phyloP scores from a whole-genome alignment of 1,140 invertebrate species.

The Goniozus legneri region DNA sequence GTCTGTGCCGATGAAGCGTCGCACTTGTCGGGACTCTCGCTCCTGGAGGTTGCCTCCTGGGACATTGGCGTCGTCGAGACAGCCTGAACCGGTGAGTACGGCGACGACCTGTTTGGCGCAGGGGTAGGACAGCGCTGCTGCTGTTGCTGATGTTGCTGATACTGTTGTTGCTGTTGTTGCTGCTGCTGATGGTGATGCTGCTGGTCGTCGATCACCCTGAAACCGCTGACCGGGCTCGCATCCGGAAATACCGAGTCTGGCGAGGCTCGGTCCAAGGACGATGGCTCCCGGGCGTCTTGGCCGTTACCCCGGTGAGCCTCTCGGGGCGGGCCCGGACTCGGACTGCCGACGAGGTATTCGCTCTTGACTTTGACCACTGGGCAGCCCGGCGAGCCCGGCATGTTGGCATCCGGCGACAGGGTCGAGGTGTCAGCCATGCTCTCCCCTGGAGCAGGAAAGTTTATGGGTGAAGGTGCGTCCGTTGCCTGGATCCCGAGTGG shows the following conservation, averaged over 20 bases:
- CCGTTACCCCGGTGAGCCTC: slow-evolving; percentile 40
- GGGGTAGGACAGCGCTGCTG: slow-evolving; percentile 28
- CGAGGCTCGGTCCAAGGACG: slow-evolving; percentile 44
- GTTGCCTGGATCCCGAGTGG: slow-evolving; percentile 47
- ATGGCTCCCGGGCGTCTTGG: slow-evolving; percentile 30
- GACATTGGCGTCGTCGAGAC: slow-evolving; percentile 44
- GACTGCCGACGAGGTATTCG: slow-evolving; percentile 50
- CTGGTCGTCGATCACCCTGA: slow-evolving; percentile 41
- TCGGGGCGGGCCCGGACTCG: slow-evolving; percentile 45
- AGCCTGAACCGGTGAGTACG: slow-evolving; percentile 42
- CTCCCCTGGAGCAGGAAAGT: slow-evolving; percentile 67
- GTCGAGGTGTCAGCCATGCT: slow-evolving; percentile 86
- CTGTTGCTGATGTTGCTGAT: slow-evolving; percentile 41
- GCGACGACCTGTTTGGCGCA: slow-evolving; percentile 45
- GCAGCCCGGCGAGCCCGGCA: slow-evolving; percentile 66
- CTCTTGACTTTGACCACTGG: slow-evolving; percentile 52
- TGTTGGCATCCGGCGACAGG: slow-evolving; percentile 78
- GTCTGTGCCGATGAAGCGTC: slow-evolving; percentile 44
- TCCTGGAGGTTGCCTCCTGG: slow-evolving; percentile 41
- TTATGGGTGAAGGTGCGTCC: slow-evolving; percentile 52
- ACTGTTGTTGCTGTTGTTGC: slow-evolving; percentile 19
- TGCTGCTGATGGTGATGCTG: slow-evolving; percentile 35
- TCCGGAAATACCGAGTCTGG: slow-evolving; percentile 52
- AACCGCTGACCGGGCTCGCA: slow-evolving; percentile 23
- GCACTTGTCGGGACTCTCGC: slow-evolving; percentile 43